Percentiles rank a stretch among this genome's conserved stretches.
phyloP scores from a whole-genome alignment of 2,888 invertebrate species.

The Achlya flavicornis region DNA sequence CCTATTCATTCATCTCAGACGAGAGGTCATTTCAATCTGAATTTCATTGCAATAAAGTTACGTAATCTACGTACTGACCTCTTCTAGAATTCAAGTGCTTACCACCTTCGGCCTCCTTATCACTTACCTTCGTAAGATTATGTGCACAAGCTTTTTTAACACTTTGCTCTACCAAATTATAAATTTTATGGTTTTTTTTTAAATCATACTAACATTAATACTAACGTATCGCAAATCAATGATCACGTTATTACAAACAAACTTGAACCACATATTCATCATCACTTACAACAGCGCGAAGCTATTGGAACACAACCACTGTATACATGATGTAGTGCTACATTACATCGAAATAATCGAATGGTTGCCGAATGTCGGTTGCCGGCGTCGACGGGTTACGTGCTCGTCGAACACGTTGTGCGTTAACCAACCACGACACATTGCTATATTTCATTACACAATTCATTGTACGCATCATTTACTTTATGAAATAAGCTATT shows the following conservation, averaged over 20 bases:
- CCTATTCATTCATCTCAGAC: no score
- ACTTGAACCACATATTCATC: slow-evolving; percentile 55
- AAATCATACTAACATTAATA: slow-evolving; percentile 28
- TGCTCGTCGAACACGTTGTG: neutral
- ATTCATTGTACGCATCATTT: neutral
- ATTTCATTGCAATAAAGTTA: no score
- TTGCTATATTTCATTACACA: slow-evolving; percentile 2
- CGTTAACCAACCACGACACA: neutral
- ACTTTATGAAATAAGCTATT: slow-evolving; percentile 1
- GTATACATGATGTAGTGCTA: neutral
- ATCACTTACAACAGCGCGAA: slow-evolving; percentile 17
- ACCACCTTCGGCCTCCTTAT: no score
- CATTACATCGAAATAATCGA: slow-evolving; percentile 1
- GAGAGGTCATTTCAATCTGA: no score
- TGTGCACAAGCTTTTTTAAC: no score
- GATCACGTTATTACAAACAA: slow-evolving; percentile 41
- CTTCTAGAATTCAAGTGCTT: no score
- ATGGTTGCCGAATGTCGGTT: neutral
- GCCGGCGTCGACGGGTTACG: neutral
- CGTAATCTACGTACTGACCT: no score
- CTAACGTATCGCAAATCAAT: slow-evolving; percentile 40
- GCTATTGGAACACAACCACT: slow-evolving; percentile 15
- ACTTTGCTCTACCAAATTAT: no score
- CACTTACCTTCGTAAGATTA: no score
- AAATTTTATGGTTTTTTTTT: no score